These are phyloP conservation scores for Ptychoptera contaminata DNA, from an alignment of 2,888 invertebrate genomes.

Conservation along the genomic window DNA sequence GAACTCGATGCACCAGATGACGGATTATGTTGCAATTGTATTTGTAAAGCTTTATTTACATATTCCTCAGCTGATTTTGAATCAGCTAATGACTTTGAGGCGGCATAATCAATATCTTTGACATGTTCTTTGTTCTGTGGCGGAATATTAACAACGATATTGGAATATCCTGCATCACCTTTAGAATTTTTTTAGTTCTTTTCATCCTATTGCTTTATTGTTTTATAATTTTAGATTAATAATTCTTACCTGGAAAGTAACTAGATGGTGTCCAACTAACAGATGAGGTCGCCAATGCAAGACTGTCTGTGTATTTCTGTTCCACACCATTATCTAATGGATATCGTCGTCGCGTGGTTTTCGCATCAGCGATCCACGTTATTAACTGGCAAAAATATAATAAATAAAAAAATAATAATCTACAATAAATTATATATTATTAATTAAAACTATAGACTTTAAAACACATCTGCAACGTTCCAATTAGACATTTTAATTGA, in stretches of 20 bases:
- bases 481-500: too few species aligned
- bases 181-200: not conserved
- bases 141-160: not conserved
- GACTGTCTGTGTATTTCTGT: not conserved
- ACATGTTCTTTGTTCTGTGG: not conserved
- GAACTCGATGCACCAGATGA: constrained; percentile 3
- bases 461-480: too few species aligned
- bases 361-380: too few species aligned
- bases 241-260: too few species aligned
- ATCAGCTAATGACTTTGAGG: constrained; percentile 12
- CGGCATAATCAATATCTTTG: not conserved
- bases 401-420: too few species aligned
- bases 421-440: too few species aligned
- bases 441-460: too few species aligned
- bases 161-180: not conserved
- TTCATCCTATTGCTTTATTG: too few species aligned
- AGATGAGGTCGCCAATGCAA: not conserved
- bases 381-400: too few species aligned
- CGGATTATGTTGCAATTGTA: constrained; percentile 14
- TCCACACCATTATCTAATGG: not conserved
- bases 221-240: too few species aligned
- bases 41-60: constrained; percentile 26
- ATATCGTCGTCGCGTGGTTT: not conserved
- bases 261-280: too few species aligned
- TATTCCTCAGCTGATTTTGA: constrained; percentile 27